Evolutionary conservation across 2,113 vertebrate genomes (phyloP).

Genomic region (Xiphophorus couchianus): DNA sequence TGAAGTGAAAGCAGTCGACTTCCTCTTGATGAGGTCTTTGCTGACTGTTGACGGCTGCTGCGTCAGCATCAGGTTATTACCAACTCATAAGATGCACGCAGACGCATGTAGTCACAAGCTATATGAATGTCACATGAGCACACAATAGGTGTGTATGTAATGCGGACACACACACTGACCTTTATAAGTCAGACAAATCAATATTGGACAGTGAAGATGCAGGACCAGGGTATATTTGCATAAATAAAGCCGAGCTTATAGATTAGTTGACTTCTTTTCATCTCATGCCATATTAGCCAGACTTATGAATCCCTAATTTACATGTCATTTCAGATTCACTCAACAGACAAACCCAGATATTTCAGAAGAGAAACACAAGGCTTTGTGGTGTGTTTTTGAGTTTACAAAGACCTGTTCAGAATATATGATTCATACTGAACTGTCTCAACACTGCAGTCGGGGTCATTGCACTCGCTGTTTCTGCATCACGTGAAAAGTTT

Average conservation of each 20-base stretch:
- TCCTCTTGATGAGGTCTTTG: constrained; percentile 62
- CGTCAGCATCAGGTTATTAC: constrained; percentile 41
- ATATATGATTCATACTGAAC: background rate
- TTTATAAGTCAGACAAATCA: background rate
- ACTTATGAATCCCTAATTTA: background rate
- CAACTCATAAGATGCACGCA: background rate
- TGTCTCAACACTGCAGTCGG: background rate
- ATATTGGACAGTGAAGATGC: background rate
- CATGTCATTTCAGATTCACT: background rate
- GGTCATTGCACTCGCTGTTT: constrained; percentile 17
- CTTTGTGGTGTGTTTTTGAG: background rate
- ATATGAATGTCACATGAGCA: constrained; percentile 34
- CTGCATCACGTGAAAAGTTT: background rate
- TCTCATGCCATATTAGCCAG: background rate
- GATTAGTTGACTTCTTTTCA: background rate
- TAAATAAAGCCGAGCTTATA: background rate
- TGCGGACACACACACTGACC: background rate
- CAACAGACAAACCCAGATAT: background rate
- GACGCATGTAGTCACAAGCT: constrained; percentile 27
- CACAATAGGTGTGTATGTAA: constrained; percentile 11
- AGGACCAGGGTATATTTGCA: constrained; percentile 6
- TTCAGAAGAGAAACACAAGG: too few species aligned
- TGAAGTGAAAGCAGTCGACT: constrained; percentile 70
- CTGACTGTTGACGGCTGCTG: constrained; percentile 53
- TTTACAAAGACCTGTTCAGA: background rate